A percentile compares a stretch with the other conserved stretches of the same genome.
Conservation (phyloP, 2,797 vertebrate species). For the Aulostomus chinensis region DNA sequence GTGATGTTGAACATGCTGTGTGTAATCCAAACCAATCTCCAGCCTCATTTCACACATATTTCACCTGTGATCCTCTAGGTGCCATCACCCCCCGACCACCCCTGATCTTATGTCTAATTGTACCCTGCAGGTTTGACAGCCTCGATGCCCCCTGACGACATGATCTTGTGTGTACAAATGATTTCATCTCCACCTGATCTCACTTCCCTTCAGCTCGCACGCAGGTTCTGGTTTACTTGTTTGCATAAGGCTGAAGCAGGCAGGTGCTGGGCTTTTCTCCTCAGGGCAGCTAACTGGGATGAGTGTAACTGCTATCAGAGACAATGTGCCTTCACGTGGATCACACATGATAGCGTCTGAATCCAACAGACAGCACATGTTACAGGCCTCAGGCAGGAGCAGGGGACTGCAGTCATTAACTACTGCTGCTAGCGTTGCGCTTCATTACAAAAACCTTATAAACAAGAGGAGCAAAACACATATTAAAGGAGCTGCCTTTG, state of each 20-base stretch:
- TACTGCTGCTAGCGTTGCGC: slow-evolving; percentile 6
- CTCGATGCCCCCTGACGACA: slow-evolving; percentile 10
- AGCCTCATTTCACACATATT: slow-evolving; percentile 42
- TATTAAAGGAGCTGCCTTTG: neutral
- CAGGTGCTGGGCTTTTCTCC: slow-evolving; percentile 67
- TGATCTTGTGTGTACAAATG: slow-evolving; percentile 38
- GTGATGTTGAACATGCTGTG: slow-evolving; percentile 26
- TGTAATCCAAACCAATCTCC: slow-evolving; percentile 34
- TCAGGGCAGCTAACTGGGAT: slow-evolving; percentile 35
- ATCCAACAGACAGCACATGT: slow-evolving; percentile 60
- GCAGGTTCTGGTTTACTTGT: slow-evolving; percentile 33
- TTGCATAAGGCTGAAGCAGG: slow-evolving; percentile 59
- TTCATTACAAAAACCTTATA: no score
- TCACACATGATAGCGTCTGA: slow-evolving; percentile 53
- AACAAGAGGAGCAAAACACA: neutral
- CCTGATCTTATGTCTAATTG: slow-evolving; percentile 2
- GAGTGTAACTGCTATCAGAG: slow-evolving; percentile 48
- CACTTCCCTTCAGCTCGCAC: neutral
- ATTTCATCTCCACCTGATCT: slow-evolving; percentile 11
- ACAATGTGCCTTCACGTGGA: slow-evolving; percentile 32
- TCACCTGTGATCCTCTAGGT: slow-evolving; percentile 26
- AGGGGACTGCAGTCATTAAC: neutral
- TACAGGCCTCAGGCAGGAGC: slow-evolving; percentile 39
- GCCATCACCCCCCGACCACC: neutral
- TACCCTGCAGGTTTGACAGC: slow-evolving; percentile 10